Base-by-base conservation (phyloP, 1,140 invertebrate genomes). In the Bombus difficillimus region DNA sequence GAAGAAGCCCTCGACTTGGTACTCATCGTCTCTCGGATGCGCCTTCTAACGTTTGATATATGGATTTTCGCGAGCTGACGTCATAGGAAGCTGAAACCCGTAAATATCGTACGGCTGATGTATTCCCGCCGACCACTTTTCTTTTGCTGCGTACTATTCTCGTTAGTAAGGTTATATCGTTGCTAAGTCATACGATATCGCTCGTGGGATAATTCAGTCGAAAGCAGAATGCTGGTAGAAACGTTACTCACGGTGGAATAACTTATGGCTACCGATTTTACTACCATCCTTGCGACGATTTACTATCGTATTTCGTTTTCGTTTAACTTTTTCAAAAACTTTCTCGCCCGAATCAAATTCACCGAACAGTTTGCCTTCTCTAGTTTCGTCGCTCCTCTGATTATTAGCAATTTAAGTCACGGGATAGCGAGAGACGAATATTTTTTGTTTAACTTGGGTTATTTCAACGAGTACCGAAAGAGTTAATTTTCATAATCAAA, bases 1-100 rank as follows among this genome's bases (percentile, higher is more conserved):
- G 91, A 94, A 92, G 88, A 85, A 93, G 91, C 90, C 75, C 89
- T 81, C 73, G 85, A 90, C 90, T 78, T 73, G 83, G 83, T 80
- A 85, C 83, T 85, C 83, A 85, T 85, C 83, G 76, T 85, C 83
- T 84, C 76, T 72, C 59, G 4, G 43, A 57, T 73, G 57, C 78
- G n/a, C 71, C 69, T 69, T 59, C 62, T n/a, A 39, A 32, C 43
- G 5, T 69, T 85, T 85, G 84, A 85, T 85, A 69, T 85, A 85
- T 85, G 79, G 79, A 85, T 85, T 85, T 81, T 81, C 84, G 84
- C 84, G 37, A 18, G 59, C 34, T 81, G 85, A 83, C 72, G 80
- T 86, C 83, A 80, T 85, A 72, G 66, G 68, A 39, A 80, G 57
- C 68, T 72, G 77, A 57, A 62, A 73, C 53, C 68, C 41, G 75